These are phyloP conservation scores for Lepus europaeus DNA, from an alignment of 2,113 vertebrate species.

Conservation along the genomic window DNA sequence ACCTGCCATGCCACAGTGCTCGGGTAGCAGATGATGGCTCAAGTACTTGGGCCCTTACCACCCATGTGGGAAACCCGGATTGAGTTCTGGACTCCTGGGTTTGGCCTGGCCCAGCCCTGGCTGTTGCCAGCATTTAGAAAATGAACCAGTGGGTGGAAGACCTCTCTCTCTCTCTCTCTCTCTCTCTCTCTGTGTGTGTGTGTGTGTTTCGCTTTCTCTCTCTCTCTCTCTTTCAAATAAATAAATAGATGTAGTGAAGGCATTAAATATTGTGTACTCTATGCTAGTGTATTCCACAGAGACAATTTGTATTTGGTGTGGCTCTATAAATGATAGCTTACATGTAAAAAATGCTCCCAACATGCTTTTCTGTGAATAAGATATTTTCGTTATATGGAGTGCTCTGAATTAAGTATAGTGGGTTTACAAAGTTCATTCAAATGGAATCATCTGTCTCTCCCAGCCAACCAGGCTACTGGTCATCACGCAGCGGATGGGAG, in stretches of 20 bases:
- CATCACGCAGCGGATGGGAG: not conserved
- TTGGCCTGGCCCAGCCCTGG: too few species aligned
- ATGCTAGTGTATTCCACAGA: not conserved
- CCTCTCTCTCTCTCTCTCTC: too few species aligned
- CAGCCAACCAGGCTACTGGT: slow-evolving; percentile 27
- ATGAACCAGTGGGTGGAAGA: too few species aligned
- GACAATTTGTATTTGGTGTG: not conserved
- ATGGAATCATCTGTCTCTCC: not conserved
- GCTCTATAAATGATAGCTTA: slow-evolving; percentile 7
- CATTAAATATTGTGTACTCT: not conserved
- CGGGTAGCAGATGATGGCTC: too few species aligned
- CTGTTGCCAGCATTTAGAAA: too few species aligned
- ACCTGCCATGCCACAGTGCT: too few species aligned
- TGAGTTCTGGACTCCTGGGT: too few species aligned
- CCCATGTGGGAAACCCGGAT: too few species aligned
- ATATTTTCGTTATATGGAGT: not conserved
- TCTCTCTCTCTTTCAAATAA: too few species aligned
- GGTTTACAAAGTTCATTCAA: not conserved
- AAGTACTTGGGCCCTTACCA: too few species aligned
- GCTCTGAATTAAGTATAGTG: not conserved
- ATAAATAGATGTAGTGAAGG: not conserved
- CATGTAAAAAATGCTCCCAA: not conserved
- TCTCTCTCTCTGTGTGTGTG: too few species aligned
- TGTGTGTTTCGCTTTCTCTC: too few species aligned
- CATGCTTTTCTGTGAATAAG: not conserved